Percentiles rank a stretch among this genome's conserved stretches.
These are phyloP conservation scores for Heteractis magnifica DNA, from an alignment of 92 coral and sea anemone genomes.

Conservation along the genomic window DNA sequence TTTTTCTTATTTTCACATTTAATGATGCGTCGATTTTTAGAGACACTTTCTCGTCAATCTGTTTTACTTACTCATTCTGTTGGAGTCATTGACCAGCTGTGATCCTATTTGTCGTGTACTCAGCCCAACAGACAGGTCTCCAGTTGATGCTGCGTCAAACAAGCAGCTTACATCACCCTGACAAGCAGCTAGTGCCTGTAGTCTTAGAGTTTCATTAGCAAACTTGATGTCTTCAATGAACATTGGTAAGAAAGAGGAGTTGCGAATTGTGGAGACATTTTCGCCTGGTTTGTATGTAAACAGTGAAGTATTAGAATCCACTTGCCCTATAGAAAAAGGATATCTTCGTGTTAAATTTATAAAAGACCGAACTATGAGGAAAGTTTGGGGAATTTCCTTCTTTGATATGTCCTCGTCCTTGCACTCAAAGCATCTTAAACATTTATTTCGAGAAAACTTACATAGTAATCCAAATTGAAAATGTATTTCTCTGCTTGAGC, in stretches of 20 bases:
- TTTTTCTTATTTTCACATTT: not conserved
- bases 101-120: constrained; percentile 37
- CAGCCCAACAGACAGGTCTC: constrained; percentile 48
- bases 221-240: constrained; percentile 42
- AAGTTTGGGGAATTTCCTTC: constrained; percentile 17
- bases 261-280: not conserved
- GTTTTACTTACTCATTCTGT: constrained; percentile 48
- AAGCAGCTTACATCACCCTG: constrained; percentile 43
- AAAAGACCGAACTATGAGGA: not conserved
- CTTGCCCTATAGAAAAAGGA: constrained; percentile 23
- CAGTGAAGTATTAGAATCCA: constrained; percentile 1
- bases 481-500: not conserved
- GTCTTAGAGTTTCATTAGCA: constrained; percentile 20
- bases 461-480: constrained; percentile 26
- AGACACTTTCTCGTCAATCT: too few species aligned
- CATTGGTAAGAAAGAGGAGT: constrained; percentile 39
- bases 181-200: constrained; percentile 39
- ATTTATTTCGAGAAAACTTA: constrained; percentile 26
- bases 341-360: not conserved
- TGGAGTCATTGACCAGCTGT: constrained; percentile 51
- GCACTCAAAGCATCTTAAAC: not conserved
- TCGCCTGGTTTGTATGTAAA: constrained; percentile 24
- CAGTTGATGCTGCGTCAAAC: constrained; percentile 61
- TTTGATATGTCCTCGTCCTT: not conserved
- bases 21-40: too few species aligned